A percentile compares a stretch with the other conserved stretches of the same genome.
phyloP scores from a whole-genome alignment of 2,888 invertebrate species.

The Lasioglossum villosulum region DNA sequence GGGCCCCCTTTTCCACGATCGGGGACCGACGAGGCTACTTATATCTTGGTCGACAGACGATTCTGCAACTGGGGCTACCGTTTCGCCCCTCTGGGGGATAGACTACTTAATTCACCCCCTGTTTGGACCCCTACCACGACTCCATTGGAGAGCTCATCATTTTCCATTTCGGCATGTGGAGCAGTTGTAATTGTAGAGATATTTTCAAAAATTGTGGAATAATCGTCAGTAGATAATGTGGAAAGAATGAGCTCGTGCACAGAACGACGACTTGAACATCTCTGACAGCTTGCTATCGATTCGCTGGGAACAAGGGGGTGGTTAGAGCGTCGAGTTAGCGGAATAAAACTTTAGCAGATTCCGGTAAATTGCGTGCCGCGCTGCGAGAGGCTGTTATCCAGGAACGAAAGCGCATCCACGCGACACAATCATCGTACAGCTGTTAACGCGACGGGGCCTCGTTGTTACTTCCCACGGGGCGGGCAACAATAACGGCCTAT shows the following conservation, averaged over 20 bases:
- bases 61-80: constrained; percentile 16
- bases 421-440: constrained; percentile 14
- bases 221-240: background rate
- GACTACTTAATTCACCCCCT: background rate
- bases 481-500: constrained; percentile 55
- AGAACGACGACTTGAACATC: background rate
- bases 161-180: background rate
- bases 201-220: background rate
- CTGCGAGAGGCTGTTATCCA: background rate
- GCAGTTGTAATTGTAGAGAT: background rate
- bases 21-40: constrained; percentile 27
- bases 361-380: constrained; percentile 1
- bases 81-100: background rate
- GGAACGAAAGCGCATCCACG: constrained; percentile 20
- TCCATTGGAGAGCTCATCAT: background rate
- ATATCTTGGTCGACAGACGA: constrained; percentile 32
- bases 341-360: constrained; percentile 1
- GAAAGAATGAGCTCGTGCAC: background rate
- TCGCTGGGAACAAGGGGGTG: background rate
- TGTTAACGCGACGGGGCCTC: constrained; percentile 32
- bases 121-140: background rate
- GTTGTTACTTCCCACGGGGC: constrained; percentile 44
- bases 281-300: background rate
- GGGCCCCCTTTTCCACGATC: constrained; percentile 22
- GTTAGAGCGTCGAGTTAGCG: background rate